These are phyloP conservation scores for Maconellicoccus hirsutus DNA, from an alignment of 1,140 invertebrate species.

Conservation along the genomic window DNA sequence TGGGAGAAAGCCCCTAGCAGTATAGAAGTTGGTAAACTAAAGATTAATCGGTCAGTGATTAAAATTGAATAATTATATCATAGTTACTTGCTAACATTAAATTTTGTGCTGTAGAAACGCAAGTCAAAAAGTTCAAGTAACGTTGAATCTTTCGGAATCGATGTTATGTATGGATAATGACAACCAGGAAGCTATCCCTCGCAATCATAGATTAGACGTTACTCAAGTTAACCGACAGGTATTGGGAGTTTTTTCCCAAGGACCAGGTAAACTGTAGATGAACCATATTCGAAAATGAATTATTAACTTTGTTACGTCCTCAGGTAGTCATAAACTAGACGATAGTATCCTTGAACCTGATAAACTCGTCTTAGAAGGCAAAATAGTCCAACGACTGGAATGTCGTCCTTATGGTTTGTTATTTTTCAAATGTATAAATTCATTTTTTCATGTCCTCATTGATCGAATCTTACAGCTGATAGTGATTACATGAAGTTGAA, in stretches of 20 bases:
- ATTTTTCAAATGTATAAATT: too few relatives aligned
- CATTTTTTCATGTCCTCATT: not conserved
- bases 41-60: constrained; percentile 39
- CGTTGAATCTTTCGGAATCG: constrained; percentile 52
- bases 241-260: constrained; percentile 76
- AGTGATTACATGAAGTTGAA: constrained; percentile 81
- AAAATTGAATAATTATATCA: not conserved
- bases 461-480: constrained; percentile 58
- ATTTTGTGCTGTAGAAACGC: constrained; percentile 24
- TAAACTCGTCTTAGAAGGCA: constrained; percentile 79
- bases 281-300: constrained; percentile 33
- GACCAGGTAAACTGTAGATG: constrained; percentile 41
- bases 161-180: constrained; percentile 56
- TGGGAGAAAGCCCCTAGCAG: constrained; percentile 73
- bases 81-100: not conserved
- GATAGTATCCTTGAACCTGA: constrained; percentile 61
- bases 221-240: constrained; percentile 78
- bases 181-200: constrained; percentile 62
- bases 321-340: constrained; percentile 45
- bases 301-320: not conserved
- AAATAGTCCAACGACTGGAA: constrained; percentile 87
- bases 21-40: constrained; percentile 65
- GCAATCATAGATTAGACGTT: constrained; percentile 79
- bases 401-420: constrained; percentile 73
- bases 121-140: constrained; percentile 59